These are phyloP conservation scores for Agonopterix heracliana DNA, from an alignment of 2,888 invertebrate species.

Conservation along the genomic window DNA sequence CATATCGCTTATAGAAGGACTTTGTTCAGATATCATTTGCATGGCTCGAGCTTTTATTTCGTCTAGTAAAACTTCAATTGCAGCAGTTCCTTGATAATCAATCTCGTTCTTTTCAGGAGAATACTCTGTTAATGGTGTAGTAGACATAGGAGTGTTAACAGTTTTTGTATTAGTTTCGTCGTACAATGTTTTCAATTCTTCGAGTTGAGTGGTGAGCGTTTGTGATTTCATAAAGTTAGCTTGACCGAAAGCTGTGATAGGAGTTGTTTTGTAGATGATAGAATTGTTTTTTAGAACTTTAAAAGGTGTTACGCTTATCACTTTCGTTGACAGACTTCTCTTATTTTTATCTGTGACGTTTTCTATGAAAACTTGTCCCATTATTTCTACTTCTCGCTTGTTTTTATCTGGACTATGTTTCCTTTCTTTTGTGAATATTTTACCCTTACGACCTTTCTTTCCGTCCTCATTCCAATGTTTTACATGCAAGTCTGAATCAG, in stretches of 20 bases:
- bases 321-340: not conserved
- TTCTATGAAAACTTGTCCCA: not conserved
- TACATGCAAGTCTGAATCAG: not conserved
- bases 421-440: not conserved
- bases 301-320: not conserved
- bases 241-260: no score
- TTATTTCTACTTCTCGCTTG: not conserved
- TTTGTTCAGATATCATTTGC: constrained; percentile 29
- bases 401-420: not conserved
- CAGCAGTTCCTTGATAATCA: constrained; percentile 26
- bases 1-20: constrained; percentile 27
- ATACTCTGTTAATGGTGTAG: no score
- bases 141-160: no score
- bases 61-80: constrained; percentile 43
- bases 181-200: no score
- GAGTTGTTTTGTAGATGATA: no score
- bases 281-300: no score
- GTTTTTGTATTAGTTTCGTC: no score
- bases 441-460: no score
- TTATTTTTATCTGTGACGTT: not conserved
- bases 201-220: no score
- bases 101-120: not conserved
- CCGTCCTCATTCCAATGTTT: not conserved
- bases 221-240: no score
- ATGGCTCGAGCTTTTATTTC: constrained; percentile 41